Conservation (phyloP, 2,888 invertebrate species). For the Argyresthia albistria region DNA sequence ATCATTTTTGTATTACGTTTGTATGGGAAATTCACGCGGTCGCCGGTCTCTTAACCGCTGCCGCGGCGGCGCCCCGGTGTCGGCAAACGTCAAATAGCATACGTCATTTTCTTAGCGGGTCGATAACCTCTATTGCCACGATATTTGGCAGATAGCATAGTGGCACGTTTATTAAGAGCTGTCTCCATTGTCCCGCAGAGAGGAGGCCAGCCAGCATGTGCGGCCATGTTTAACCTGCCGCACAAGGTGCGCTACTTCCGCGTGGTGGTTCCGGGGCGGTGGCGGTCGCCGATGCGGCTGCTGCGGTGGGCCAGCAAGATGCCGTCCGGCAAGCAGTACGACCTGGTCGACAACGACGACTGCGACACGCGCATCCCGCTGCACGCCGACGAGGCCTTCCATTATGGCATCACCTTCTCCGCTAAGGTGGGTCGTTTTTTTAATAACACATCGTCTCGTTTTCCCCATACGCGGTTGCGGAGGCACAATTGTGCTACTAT, state of each 20-base stretch:
- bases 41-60: no score
- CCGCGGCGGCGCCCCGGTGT: no score
- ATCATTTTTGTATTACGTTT: no score
- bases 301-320: constrained; percentile 74
- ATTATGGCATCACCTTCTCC: constrained; percentile 96
- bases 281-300: constrained; percentile 57
- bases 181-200: background rate
- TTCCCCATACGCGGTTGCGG: no score
- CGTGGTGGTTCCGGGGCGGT: constrained; percentile 44
- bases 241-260: constrained; percentile 48
- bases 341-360: constrained; percentile 96
- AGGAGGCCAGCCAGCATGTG: constrained; percentile 15
- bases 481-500: no score
- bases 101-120: no score
- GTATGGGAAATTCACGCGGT: no score
- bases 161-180: no score
- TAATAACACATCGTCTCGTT: no score
- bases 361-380: constrained; percentile 96
- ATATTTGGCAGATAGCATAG: no score
- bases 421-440: constrained; percentile 83
- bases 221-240: constrained; percentile 51
- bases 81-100: no score
- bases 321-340: constrained; percentile 92
- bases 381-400: constrained; percentile 97
- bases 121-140: no score